Percentiles rank a stretch among this genome's conserved stretches.
These are phyloP conservation scores for Sphinx pinastri DNA, from an alignment of 2,888 invertebrate species.

Conservation along the genomic window DNA sequence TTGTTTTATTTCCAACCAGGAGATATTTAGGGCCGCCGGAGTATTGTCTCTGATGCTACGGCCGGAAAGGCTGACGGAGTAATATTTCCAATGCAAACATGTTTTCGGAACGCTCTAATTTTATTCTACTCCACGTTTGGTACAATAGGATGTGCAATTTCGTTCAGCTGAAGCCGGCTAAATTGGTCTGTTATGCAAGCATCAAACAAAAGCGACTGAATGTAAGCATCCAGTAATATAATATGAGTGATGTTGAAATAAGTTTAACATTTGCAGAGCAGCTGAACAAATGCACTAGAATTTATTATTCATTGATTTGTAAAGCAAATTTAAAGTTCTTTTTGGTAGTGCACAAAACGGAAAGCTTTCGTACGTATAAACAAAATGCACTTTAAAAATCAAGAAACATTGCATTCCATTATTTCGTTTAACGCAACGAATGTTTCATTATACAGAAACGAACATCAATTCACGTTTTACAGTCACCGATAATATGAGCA, in stretches of 20 bases:
- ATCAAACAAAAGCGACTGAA: slow-evolving; percentile 61
- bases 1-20: slow-evolving; percentile 56
- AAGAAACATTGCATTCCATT: slow-evolving; percentile 17
- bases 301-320: slow-evolving; percentile 52
- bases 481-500: background rate
- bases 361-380: slow-evolving; percentile 30
- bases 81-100: slow-evolving; percentile 66
- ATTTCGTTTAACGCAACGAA: background rate
- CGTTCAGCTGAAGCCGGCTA: slow-evolving; percentile 62
- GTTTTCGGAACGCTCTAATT: slow-evolving; percentile 64
- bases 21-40: slow-evolving; percentile 47
- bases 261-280: slow-evolving; percentile 51
- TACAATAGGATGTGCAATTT: slow-evolving; percentile 68
- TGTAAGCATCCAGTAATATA: slow-evolving; percentile 53
- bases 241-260: slow-evolving; percentile 53
- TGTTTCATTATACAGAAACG: background rate
- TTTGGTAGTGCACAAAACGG: slow-evolving; percentile 35
- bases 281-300: slow-evolving; percentile 43
- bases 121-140: slow-evolving; percentile 64
- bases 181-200: slow-evolving; percentile 65
- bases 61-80: slow-evolving; percentile 50
- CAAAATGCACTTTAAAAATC: slow-evolving; percentile 40
- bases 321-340: slow-evolving; percentile 41
- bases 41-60: slow-evolving; percentile 50
- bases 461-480: background rate